phyloP scores from a whole-genome alignment of 2,113 vertebrate species.

The Syngnathus floridae region DNA sequence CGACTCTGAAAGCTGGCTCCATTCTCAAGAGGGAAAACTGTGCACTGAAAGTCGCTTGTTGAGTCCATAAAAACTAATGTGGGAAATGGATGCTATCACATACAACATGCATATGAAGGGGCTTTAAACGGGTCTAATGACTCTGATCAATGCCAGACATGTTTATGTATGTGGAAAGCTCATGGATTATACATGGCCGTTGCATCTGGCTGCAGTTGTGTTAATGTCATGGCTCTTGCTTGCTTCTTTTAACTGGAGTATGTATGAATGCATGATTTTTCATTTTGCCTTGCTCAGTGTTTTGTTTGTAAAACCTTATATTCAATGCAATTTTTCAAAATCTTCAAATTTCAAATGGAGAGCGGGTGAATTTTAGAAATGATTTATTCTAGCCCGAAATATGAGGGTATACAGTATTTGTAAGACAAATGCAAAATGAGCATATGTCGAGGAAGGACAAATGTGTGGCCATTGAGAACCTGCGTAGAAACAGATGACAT shows the following conservation, averaged over 20 bases:
- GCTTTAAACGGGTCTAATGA: slow-evolving; percentile 39
- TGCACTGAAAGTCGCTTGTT: slow-evolving; percentile 20
- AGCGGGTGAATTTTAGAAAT: slow-evolving; percentile 19
- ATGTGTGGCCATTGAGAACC: neutral
- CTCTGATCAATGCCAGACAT: slow-evolving; percentile 44
- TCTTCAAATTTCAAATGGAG: neutral
- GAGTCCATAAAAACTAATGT: slow-evolving; percentile 26
- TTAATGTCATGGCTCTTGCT: slow-evolving; percentile 9
- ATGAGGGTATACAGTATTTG: neutral
- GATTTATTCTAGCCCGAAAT: too few species aligned
- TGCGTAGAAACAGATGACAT: neutral
- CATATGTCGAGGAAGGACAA: neutral
- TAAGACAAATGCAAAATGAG: neutral
- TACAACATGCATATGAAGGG: slow-evolving; percentile 17
- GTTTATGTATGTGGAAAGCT: slow-evolving; percentile 48
- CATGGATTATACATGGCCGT: slow-evolving; percentile 51
- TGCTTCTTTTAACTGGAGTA: slow-evolving; percentile 19
- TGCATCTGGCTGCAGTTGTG: slow-evolving; percentile 25
- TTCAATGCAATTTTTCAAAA: neutral
- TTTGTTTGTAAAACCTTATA: neutral
- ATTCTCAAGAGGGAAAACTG: slow-evolving; percentile 42
- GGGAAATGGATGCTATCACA: slow-evolving; percentile 10
- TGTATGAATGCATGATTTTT: slow-evolving; percentile 4
- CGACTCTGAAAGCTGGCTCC: slow-evolving; percentile 39
- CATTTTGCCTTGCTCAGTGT: slow-evolving; percentile 22